Evolutionary conservation across 2,888 invertebrate genomes (phyloP), one percentile per base, ranked within the genome.

Genomic region (Caenorhabditis virilis): DNA sequence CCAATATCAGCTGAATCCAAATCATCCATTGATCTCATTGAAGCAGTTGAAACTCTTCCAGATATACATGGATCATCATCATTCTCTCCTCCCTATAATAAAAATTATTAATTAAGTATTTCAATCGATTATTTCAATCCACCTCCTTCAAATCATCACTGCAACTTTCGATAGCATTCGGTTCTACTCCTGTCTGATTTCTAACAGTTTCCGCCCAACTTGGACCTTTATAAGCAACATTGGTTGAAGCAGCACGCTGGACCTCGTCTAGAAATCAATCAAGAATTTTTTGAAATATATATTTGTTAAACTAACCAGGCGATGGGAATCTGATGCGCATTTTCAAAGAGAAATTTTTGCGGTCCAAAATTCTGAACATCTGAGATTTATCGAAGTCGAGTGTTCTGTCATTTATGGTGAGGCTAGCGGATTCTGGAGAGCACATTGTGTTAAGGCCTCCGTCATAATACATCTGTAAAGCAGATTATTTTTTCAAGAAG

Each of bases 281-380:
- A 26, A 15, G 16, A 26, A 16, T 5, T 23, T 49, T 16, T 45
- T 27, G 11, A 7, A 26, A 22, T 15, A 35, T 15, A 11, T 25
- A 22, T 18, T 20, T 26, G 1, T 7, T 23, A 4, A 41, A 22
- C 41, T 13, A 27, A 69, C 73, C 66, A 23, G 45, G 43, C 2
- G 69, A 61, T 16, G 79, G 79, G 1, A 79, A 49, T 9, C 65
- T 48, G 15, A 79, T 60, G 26, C 52, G 61, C 16, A 78, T 22
- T 2, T 49, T 23, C 2, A 64, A 59, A 11, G 76, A 68, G 43
- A 74, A 79, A 62, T 73, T 72, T 47, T 72, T 71, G 30, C 73
- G 59, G 25, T 78, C 79, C 13, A 79, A 46, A 35, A 75, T 70
- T 15, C 66, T 25, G 56, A 57, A 77, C 76, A 78, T 73, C 9